These are phyloP conservation scores for Flexamia atlantica DNA, from an alignment of 2,888 invertebrate genomes.

Conservation along the genomic window DNA sequence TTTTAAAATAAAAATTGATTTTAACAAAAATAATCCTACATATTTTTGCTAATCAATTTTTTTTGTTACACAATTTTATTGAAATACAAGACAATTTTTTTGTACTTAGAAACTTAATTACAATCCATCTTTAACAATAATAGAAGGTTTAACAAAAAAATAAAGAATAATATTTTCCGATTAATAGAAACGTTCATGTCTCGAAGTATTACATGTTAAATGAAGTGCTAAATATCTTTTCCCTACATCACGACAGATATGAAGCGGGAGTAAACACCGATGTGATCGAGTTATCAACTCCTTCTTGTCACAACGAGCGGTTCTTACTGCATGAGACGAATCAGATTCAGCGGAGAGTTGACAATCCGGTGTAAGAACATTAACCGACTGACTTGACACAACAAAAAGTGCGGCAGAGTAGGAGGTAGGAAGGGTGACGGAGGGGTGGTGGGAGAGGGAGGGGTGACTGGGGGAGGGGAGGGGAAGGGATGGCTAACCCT, in stretches of 20 bases:
- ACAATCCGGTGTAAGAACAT: slow-evolving; percentile 60
- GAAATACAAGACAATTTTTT: too few relatives aligned
- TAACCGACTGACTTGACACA: slow-evolving; percentile 57
- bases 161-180: too few relatives aligned
- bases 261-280: slow-evolving; percentile 45
- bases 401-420: slow-evolving; percentile 53
- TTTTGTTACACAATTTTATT: too few relatives aligned
- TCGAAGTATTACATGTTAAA: too few relatives aligned
- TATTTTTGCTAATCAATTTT: too few relatives aligned
- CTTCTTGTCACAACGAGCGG: slow-evolving; percentile 33
- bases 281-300: slow-evolving; percentile 55
- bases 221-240: too few relatives aligned
- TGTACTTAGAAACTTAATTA: background rate
- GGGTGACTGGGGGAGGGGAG: background rate
- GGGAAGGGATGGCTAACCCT: slow-evolving; percentile 33
- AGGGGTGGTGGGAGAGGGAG: slow-evolving; percentile 38
- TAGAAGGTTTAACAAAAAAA: too few relatives aligned
- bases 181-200: too few relatives aligned
- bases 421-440: slow-evolving; percentile 10
- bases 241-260: slow-evolving; percentile 18
- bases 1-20: too few relatives aligned
- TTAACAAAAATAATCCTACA: too few relatives aligned
- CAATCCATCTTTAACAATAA: too few relatives aligned
- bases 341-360: slow-evolving; percentile 56
- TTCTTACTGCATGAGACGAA: slow-evolving; percentile 56